phyloP scores from a whole-genome alignment of 2,888 invertebrate genomes.

The Drosophila lutescens region DNA sequence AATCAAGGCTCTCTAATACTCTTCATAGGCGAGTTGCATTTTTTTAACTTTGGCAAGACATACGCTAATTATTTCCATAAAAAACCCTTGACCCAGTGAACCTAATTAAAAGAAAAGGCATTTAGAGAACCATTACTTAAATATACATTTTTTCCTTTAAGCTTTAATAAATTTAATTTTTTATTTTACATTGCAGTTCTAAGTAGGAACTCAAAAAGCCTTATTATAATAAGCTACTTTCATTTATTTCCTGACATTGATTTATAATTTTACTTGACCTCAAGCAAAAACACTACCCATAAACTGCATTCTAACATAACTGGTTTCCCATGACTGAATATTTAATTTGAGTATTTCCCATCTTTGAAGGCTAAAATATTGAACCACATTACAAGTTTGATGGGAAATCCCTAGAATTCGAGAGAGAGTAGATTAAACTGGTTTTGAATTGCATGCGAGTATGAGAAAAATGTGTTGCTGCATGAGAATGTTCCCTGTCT shows the following conservation, averaged over 20 bases:
- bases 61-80: too few relatives aligned
- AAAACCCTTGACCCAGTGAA: too few relatives aligned
- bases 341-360: slow-evolving; percentile 25
- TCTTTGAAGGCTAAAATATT: neutral
- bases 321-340: slow-evolving; percentile 7
- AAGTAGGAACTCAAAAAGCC: too few relatives aligned
- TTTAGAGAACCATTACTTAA: too few relatives aligned
- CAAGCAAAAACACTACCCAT: slow-evolving; percentile 1
- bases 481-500: slow-evolving; percentile 15
- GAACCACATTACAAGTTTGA: neutral
- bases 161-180: too few relatives aligned
- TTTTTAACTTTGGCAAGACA: too few relatives aligned
- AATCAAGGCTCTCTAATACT: slow-evolving; percentile 5
- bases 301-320: slow-evolving; percentile 15
- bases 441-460: slow-evolving; percentile 13
- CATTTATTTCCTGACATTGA: slow-evolving; percentile 12
- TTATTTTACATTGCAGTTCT: too few relatives aligned
- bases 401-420: neutral
- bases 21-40: slow-evolving; percentile 1
- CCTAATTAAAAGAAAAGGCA: too few relatives aligned
- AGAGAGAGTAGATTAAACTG: slow-evolving; percentile 2
- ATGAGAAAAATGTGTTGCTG: neutral
- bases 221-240: neutral
- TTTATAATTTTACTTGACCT: slow-evolving; percentile 10
- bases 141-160: too few relatives aligned